Evolutionary conservation across 1,140 invertebrate genomes (phyloP), one percentile per base, ranked within the genome.

Genomic region (Drosophila melanica): DNA sequence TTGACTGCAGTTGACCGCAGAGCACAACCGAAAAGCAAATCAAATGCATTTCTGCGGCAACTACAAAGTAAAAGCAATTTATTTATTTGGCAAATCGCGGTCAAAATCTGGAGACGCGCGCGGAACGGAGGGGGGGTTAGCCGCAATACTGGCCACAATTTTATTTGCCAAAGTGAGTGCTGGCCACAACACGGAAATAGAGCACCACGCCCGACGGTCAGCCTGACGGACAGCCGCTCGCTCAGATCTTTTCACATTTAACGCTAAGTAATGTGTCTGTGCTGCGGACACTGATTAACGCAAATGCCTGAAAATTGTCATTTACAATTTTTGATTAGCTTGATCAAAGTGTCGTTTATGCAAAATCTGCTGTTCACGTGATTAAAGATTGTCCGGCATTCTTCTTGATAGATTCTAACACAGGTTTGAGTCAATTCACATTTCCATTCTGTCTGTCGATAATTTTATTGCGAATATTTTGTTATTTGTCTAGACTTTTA

Each of bases 51-150:
- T 71, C 45, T 54, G 75, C 42, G 51, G 60, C 55, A 27, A 48
- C 53, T 67, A 81, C 70, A 81, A 75, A 76, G 68, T 68, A 60
- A 66, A 87, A 87, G 39, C 53, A 54, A 87, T 86, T 81, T 82
- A 87, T 87, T 86, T 75, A 81, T 68, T 75, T 69, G 47, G 11
- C 81, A 67, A 84, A 76, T 80, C 55, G 69, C 45, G 59, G 76
- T 50, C 27, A 55, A n/a, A 77, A 63, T 47, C 51, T 65, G 70
- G 62, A 45, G 78, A 23, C 23, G 23, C 5, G 27, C 6, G 27
- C 1, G 5, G 27, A 27, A 6, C 27, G 30, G 11, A 44, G 33
- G 53, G 35, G 55, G 64, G 35, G 55, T 59, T 65, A 51, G 70
- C 75, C 50, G 41, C 63, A 66, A 47, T 44, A 18, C n/a, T 35